A percentile compares a stretch with the other conserved stretches of the same genome.
Conservation (phyloP, 2,113 vertebrate species). For the Vireo altiloquus region DNA sequence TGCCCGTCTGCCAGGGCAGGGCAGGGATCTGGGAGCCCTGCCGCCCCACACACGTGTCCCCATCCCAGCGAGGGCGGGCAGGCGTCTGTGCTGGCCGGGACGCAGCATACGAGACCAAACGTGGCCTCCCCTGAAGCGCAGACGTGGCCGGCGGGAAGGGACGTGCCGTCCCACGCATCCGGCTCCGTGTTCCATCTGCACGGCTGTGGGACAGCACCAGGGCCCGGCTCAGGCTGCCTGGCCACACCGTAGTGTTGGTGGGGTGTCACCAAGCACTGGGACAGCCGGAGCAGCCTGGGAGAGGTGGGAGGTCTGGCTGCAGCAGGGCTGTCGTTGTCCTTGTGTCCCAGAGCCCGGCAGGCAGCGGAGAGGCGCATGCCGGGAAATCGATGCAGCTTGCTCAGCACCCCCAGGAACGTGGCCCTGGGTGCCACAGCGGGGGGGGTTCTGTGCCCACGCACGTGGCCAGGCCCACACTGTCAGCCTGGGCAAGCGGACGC, state of each 20-base stretch:
- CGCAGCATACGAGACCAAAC: background rate
- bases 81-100: background rate
- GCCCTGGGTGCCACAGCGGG: background rate
- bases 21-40: background rate
- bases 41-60: background rate
- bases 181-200: background rate
- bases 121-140: background rate
- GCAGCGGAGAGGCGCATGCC: rapidly evolving
- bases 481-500: rapidly evolving
- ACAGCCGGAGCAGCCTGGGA: background rate
- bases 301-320: background rate
- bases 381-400: background rate
- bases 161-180: conserved; percentile 5
- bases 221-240: background rate
- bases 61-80: background rate
- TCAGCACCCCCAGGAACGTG: background rate
- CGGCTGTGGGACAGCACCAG: background rate
- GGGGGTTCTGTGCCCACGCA: background rate
- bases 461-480: background rate
- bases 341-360: background rate
- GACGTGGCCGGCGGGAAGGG: conserved; percentile 10
- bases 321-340: background rate
- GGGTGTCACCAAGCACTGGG: background rate
- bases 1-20: background rate
- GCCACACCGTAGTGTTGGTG: rapidly evolving